These are phyloP conservation scores for Tachypleus tridentatus DNA, from an alignment of 1,140 invertebrate genomes.

Conservation along the genomic window DNA sequence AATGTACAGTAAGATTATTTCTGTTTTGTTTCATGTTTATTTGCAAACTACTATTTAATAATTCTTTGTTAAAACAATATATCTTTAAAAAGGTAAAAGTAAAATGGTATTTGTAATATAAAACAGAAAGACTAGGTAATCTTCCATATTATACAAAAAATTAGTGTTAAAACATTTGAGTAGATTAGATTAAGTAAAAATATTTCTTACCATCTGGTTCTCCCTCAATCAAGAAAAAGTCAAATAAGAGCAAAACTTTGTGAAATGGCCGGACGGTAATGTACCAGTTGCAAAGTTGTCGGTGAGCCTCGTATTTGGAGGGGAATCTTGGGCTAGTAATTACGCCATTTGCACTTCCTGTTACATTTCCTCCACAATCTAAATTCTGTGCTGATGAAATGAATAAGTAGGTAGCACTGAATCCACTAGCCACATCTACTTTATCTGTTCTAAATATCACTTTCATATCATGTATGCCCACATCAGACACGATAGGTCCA, in stretches of 20 bases:
- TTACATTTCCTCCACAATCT: conserved; percentile 85
- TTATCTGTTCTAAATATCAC: conserved; percentile 71
- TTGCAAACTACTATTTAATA: too few relatives aligned
- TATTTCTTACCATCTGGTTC: conserved; percentile 44
- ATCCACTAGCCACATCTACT: conserved; percentile 72
- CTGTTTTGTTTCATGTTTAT: too few relatives aligned
- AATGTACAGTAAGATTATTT: too few relatives aligned
- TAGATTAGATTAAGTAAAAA: conserved; percentile 1
- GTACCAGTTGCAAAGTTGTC: conserved; percentile 72
- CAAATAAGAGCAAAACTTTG: conserved; percentile 73
- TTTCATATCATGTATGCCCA: conserved; percentile 65
- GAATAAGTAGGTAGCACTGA: conserved; percentile 78
- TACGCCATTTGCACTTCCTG: conserved; percentile 67
- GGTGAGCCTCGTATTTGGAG: conserved; percentile 65
- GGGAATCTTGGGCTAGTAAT: conserved; percentile 78
- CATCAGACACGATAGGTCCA: conserved; percentile 77
- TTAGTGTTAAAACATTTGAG: too few relatives aligned
- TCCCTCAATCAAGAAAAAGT: conserved; percentile 75
- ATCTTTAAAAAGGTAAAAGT: conserved; percentile 2
- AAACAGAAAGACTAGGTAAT: too few relatives aligned
- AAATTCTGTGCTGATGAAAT: conserved; percentile 38
- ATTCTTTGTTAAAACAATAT: neutral
- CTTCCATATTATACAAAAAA: too few relatives aligned
- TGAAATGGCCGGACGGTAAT: conserved; percentile 66
- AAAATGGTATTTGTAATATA: neutral